These are phyloP conservation scores for Drosophila kanapiae DNA, from an alignment of 1,140 invertebrate species.

Conservation along the genomic window DNA sequence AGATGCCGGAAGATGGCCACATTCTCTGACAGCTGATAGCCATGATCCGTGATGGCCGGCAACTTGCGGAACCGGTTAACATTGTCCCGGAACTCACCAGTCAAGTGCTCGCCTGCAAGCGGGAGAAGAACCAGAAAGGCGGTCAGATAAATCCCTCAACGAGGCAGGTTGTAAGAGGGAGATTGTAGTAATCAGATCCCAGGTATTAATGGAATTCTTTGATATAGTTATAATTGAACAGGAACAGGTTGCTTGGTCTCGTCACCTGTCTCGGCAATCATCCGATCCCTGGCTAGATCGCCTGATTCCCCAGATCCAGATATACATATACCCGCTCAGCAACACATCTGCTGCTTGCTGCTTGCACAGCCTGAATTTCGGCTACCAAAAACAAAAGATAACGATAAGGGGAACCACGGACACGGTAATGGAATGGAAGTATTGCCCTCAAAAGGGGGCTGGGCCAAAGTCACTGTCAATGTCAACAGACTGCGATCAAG, in stretches of 20 bases:
- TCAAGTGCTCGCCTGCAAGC: slow-evolving; percentile 89
- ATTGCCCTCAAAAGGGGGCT: slow-evolving; percentile 24
- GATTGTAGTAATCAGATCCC: background rate
- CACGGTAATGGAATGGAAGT: slow-evolving; percentile 9
- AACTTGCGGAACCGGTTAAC: slow-evolving; percentile 92
- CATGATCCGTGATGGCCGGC: slow-evolving; percentile 91
- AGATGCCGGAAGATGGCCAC: slow-evolving; percentile 88
- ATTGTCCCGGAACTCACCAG: slow-evolving; percentile 89
- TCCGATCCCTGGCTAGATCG: slow-evolving; percentile 19
- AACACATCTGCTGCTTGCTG: slow-evolving; percentile 19
- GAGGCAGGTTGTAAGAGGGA: too few relatives aligned
- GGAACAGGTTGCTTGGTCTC: background rate
- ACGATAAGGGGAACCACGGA: slow-evolving; percentile 15
- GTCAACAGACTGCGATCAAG: slow-evolving; percentile 15
- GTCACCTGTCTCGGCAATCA: slow-evolving; percentile 1
- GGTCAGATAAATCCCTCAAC: background rate
- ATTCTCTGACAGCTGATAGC: slow-evolving; percentile 92
- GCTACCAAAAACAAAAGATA: slow-evolving; percentile 11
- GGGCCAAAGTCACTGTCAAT: slow-evolving; percentile 43
- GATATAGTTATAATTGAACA: background rate
- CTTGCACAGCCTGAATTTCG: slow-evolving; percentile 6
- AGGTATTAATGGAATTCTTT: background rate
- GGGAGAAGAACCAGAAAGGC: background rate
- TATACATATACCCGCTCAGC: slow-evolving; percentile 15
- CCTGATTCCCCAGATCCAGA: slow-evolving; percentile 27